These are phyloP conservation scores for Charina bottae DNA, from an alignment of 2,113 vertebrate species.

Conservation along the genomic window DNA sequence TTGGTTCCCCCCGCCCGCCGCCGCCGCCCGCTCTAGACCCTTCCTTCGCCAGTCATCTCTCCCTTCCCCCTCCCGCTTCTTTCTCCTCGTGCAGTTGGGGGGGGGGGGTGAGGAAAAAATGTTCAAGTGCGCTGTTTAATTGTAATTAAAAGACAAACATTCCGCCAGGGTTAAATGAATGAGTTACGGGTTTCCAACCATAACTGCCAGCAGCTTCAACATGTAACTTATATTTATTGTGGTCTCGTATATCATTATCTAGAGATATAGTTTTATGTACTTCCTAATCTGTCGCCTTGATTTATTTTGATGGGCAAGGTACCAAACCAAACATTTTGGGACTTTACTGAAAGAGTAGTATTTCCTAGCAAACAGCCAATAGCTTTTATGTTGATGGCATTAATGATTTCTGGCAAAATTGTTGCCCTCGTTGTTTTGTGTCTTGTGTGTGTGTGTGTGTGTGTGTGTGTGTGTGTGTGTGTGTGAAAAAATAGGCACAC, in stretches of 20 bases:
- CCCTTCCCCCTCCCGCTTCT: not conserved
- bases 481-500: not conserved
- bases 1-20: conserved; percentile 19
- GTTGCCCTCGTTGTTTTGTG: not conserved
- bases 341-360: conserved; percentile 40
- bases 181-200: conserved; percentile 57
- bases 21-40: not conserved
- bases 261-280: conserved; percentile 75
- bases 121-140: conserved; percentile 47
- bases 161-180: conserved; percentile 51
- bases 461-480: not conserved
- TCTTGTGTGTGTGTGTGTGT: not conserved
- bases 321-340: conserved; percentile 75
- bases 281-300: conserved; percentile 78
- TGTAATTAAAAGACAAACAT: conserved; percentile 64
- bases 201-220: conserved; percentile 60
- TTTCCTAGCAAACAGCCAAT: conserved; percentile 39
- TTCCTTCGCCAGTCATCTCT: not conserved
- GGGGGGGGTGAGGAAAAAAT: not conserved
- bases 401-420: conserved; percentile 11
- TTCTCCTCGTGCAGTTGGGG: not conserved
- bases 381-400: conserved; percentile 21
- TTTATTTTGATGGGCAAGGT: conserved; percentile 74
- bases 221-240: conserved; percentile 75
- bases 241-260: conserved; percentile 72